Percentiles rank a stretch among this genome's conserved stretches.
Evolutionary conservation across 1,140 invertebrate species (phyloP).

Genomic region (Anoplolepis gracilipes): DNA sequence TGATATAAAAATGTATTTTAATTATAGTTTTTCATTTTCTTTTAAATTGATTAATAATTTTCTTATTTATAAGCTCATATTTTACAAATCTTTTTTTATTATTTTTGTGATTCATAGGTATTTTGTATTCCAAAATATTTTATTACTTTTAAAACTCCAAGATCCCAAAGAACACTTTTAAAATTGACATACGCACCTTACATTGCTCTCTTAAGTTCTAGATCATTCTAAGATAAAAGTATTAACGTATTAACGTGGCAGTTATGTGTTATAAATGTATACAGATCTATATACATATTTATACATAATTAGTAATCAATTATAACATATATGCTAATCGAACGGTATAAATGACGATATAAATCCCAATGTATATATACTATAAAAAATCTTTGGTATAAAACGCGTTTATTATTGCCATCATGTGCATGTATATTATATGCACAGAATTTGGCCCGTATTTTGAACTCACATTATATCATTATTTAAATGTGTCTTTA

Average conservation of each 20-base stretch:
- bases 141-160: conserved; percentile 21
- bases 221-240: conserved; percentile 32
- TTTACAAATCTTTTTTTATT: conserved; percentile 57
- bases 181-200: background rate
- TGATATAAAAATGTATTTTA: conserved; percentile 29
- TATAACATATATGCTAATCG: conserved; percentile 60
- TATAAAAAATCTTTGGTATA: conserved; percentile 84
- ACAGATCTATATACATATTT: conserved; percentile 78
- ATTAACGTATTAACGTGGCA: conserved; percentile 50
- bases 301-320: conserved; percentile 67
- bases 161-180: conserved; percentile 5
- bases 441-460: conserved; percentile 33
- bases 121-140: conserved; percentile 6
- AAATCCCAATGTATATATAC: conserved; percentile 53
- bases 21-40: background rate
- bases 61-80: conserved; percentile 26
- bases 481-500: no score
- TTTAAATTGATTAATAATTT: background rate
- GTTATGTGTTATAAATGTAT: conserved; percentile 56
- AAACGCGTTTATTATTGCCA: conserved; percentile 79
- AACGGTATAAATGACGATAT: conserved; percentile 39
- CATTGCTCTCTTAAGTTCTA: conserved; percentile 41
- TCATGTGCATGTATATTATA: conserved; percentile 49
- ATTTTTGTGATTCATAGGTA: conserved; percentile 38
- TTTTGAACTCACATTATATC: no score